phyloP scores from a whole-genome alignment of 2,888 invertebrate genomes.

The Neuroscelio doddi region DNA sequence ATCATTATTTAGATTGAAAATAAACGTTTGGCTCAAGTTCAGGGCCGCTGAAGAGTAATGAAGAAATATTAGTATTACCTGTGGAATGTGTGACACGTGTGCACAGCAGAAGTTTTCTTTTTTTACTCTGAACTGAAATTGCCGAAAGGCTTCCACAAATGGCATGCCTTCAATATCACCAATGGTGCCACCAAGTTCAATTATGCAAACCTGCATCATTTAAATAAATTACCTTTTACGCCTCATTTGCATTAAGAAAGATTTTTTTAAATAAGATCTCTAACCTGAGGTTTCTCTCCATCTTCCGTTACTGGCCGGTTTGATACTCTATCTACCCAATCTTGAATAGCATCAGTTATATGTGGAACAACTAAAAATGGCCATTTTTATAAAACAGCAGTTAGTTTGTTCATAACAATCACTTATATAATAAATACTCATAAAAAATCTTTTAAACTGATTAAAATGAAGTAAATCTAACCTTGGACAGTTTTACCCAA shows the following conservation, averaged over 20 bases:
- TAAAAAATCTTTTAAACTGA: too few relatives aligned
- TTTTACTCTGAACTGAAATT: slow-evolving; percentile 95
- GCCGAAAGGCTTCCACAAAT: slow-evolving; percentile 98
- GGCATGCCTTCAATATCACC: slow-evolving; percentile 99
- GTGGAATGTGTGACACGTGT: slow-evolving; percentile 96
- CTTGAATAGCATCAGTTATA: slow-evolving; percentile 97
- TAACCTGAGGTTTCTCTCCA: slow-evolving; percentile 79
- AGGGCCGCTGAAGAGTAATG: slow-evolving; percentile 48
- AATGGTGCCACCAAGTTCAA: slow-evolving; percentile 97
- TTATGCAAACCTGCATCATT: slow-evolving; percentile 82
- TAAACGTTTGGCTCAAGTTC: slow-evolving; percentile 51
- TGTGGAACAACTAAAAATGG: slow-evolving; percentile 90
- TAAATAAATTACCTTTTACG: too few relatives aligned
- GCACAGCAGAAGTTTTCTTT: slow-evolving; percentile 96
- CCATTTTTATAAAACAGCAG: too few relatives aligned
- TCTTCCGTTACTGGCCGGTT: slow-evolving; percentile 84
- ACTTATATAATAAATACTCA: too few relatives aligned
- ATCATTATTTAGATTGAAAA: slow-evolving; percentile 42
- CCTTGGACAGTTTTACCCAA: slow-evolving; percentile 99
- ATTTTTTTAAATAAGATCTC: not conserved
- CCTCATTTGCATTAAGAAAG: too few relatives aligned
- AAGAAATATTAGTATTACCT: slow-evolving; percentile 74
- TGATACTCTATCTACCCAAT: slow-evolving; percentile 97
- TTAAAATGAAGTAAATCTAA: slow-evolving; percentile 60
- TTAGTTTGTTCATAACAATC: too few relatives aligned